phyloP scores from a whole-genome alignment of 2,888 invertebrate species.

The Lumbricus terrestris region DNA sequence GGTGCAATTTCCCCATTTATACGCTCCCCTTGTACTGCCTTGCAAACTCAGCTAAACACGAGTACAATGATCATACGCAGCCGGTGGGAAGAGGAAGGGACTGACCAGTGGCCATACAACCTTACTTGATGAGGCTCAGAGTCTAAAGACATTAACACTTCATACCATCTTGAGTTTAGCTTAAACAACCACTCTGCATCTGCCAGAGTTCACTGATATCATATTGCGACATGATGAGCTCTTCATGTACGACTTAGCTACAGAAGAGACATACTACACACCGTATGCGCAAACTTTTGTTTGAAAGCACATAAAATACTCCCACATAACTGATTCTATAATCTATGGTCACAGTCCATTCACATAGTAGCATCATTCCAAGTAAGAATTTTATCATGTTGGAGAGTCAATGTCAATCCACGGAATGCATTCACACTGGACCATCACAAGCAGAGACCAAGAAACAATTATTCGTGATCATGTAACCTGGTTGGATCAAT shows the following conservation, averaged over 20 bases:
- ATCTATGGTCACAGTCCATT: not conserved
- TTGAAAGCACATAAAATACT: not conserved
- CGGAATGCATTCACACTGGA: not conserved
- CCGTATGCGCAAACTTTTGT: not conserved
- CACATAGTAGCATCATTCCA: not conserved
- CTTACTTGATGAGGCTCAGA: not conserved
- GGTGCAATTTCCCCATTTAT: too few relatives aligned
- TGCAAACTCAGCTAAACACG: not conserved
- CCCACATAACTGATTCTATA: not conserved
- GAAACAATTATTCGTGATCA: not conserved
- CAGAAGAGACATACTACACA: not conserved
- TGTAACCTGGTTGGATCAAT: not conserved
- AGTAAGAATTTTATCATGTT: not conserved
- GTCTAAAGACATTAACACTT: not conserved
- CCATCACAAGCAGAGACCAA: not conserved
- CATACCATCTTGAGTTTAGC: not conserved
- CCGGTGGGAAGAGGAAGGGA: not conserved
- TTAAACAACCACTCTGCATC: not conserved
- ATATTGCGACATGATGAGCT: too few relatives aligned
- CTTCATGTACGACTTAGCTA: not conserved
- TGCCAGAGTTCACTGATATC: not conserved
- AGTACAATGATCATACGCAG: not conserved
- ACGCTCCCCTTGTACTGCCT: too few relatives aligned
- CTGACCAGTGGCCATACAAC: not conserved
- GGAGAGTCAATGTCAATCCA: not conserved